A percentile compares a stretch with the other conserved stretches of the same genome.
phyloP scores from a whole-genome alignment of 2,888 invertebrate species.

The Leptinotarsa peninsularis region DNA sequence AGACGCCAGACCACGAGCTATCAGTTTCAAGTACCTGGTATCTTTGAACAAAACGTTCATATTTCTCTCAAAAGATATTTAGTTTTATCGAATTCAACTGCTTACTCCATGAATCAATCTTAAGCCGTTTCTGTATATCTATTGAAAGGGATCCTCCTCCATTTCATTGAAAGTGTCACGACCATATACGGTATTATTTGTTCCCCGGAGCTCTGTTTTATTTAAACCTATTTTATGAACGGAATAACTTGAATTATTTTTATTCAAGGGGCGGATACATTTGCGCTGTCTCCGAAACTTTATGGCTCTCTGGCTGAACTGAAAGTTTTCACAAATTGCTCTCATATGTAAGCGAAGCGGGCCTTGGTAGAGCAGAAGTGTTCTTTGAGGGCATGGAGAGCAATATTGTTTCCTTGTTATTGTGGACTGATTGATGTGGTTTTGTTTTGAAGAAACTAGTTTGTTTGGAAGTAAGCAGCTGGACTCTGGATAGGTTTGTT shows the following conservation, averaged over 20 bases:
- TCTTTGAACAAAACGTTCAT: too few relatives aligned
- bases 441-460: not conserved
- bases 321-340: constrained; percentile 29
- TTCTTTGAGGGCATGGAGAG: constrained; percentile 1
- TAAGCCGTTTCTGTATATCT: constrained; percentile 7
- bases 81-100: too few relatives aligned
- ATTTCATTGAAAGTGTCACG: constrained; percentile 48
- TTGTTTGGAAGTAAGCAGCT: not conserved
- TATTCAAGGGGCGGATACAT: constrained; percentile 35
- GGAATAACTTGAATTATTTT: constrained; percentile 50
- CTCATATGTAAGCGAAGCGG: constrained; percentile 26
- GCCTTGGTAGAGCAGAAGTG: not conserved
- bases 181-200: constrained; percentile 54
- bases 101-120: not conserved
- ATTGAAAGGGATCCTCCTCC: constrained; percentile 36
- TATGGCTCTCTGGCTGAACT: constrained; percentile 31
- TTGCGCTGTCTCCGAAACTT: constrained; percentile 28
- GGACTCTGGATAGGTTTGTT: too few relatives aligned
- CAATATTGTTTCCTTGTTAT: constrained; percentile 19
- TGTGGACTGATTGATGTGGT: not conserved
- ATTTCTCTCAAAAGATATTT: too few relatives aligned
- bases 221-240: constrained; percentile 51
- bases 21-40: too few relatives aligned
- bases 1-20: too few relatives aligned
- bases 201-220: constrained; percentile 53